Conservation (phyloP, 2,797 vertebrate genomes). For the Botia almorhae region DNA sequence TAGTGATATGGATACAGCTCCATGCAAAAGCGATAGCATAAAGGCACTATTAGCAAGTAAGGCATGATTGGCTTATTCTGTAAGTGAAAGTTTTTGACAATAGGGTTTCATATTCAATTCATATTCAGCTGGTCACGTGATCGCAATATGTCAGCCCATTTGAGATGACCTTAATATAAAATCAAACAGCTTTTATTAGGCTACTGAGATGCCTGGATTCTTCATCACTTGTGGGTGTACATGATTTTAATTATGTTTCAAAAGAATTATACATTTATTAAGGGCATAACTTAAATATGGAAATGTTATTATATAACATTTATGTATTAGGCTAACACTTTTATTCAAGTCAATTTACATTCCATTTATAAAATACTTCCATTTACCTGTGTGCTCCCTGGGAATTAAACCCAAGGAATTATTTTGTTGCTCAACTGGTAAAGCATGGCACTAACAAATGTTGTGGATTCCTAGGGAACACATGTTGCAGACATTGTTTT, state of each 20-base stretch:
- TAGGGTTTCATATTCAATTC: neutral
- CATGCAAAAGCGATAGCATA: neutral
- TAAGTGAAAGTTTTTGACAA: neutral
- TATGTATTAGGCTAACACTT: neutral
- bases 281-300: neutral
- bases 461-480: neutral
- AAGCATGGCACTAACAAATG: no score
- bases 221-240: no score
- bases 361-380: neutral
- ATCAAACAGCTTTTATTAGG: neutral
- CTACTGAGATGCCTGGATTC: neutral
- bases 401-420: neutral
- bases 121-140: neutral
- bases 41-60: neutral
- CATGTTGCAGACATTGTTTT: no score
- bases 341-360: neutral
- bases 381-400: neutral
- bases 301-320: neutral
- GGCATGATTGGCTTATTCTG: neutral
- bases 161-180: neutral
- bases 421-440: no score
- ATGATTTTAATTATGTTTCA: no score
- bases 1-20: neutral
- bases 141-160: neutral
- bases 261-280: neutral